phyloP scores from a whole-genome alignment of 2,113 vertebrate species.

The Chlorocebus sabaeus region DNA sequence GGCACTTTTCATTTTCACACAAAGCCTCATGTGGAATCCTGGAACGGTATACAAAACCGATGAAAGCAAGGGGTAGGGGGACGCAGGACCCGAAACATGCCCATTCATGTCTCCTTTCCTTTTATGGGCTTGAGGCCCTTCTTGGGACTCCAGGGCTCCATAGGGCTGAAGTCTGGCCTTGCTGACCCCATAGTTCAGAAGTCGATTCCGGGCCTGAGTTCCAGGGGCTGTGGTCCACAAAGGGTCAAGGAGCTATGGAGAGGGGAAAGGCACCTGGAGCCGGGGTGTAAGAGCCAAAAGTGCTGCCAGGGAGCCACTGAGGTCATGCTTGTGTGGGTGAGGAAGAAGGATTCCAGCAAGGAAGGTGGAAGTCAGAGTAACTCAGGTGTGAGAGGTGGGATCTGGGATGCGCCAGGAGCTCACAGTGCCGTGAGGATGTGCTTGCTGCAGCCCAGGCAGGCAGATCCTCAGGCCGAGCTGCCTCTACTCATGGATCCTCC shows the following conservation, averaged over 20 bases:
- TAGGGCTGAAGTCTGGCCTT: not conserved
- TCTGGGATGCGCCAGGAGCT: not conserved
- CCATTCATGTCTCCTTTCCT: not conserved
- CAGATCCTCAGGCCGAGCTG: not conserved
- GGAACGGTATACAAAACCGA: not conserved
- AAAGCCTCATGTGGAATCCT: not conserved
- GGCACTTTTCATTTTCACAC: not conserved
- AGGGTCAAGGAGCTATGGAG: not conserved
- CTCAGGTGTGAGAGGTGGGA: no score
- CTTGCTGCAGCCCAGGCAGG: not conserved
- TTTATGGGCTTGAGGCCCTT: not conserved
- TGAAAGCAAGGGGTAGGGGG: not conserved
- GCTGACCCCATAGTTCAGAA: not conserved
- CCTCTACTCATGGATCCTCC: not conserved
- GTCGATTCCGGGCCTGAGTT: not conserved
- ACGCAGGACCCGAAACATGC: not conserved
- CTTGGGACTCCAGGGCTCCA: not conserved
- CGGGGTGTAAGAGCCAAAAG: not conserved
- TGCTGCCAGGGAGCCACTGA: not conserved
- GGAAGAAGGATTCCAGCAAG: not conserved
- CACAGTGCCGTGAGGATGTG: not conserved
- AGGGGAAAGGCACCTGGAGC: not conserved
- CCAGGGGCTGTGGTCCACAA: fast-evolving
- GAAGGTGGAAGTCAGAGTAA: not conserved
- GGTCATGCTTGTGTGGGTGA: not conserved